These are phyloP conservation scores for Leptobrachium ailaonicum DNA, from an alignment of 2,113 vertebrate species.

Conservation along the genomic window DNA sequence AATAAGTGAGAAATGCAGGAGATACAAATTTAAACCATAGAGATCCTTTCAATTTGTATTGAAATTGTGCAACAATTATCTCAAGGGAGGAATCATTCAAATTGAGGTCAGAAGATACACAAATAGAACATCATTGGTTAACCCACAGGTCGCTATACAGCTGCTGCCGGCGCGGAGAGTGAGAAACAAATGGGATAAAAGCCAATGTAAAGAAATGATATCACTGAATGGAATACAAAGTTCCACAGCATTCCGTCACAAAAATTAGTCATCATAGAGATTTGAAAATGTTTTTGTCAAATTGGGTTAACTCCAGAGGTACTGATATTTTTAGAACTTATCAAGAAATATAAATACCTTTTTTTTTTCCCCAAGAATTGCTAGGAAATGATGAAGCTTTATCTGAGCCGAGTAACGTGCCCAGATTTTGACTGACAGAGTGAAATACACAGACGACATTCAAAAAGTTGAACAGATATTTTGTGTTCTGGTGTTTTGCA, in stretches of 20 bases:
- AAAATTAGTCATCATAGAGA: not conserved
- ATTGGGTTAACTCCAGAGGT: not conserved
- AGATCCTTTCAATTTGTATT: no score
- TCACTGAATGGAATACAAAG: conserved; percentile 2
- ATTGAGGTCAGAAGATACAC: conserved; percentile 29
- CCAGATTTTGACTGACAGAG: no score
- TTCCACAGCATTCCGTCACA: not conserved
- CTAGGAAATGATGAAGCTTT: no score
- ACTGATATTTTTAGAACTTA: not conserved
- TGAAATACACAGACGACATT: no score
- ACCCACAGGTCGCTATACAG: conserved; percentile 26
- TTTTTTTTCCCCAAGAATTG: no score
- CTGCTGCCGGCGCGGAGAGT: conserved; percentile 11
- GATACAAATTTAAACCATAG: no score
- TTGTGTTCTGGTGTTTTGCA: no score
- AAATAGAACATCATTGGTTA: conserved; percentile 34
- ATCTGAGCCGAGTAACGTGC: no score
- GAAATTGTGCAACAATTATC: conserved; percentile 3
- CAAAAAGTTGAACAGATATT: no score
- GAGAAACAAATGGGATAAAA: not conserved
- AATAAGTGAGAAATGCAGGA: no score
- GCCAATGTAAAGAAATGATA: conserved; percentile 34
- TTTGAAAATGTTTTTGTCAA: conserved; percentile 17
- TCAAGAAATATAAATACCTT: no score
- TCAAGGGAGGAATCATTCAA: conserved; percentile 31